Percentiles rank a stretch among this genome's conserved stretches.
Evolutionary conservation across 2,888 invertebrate species (phyloP).

Genomic region (Alviniconcha strummeri): DNA sequence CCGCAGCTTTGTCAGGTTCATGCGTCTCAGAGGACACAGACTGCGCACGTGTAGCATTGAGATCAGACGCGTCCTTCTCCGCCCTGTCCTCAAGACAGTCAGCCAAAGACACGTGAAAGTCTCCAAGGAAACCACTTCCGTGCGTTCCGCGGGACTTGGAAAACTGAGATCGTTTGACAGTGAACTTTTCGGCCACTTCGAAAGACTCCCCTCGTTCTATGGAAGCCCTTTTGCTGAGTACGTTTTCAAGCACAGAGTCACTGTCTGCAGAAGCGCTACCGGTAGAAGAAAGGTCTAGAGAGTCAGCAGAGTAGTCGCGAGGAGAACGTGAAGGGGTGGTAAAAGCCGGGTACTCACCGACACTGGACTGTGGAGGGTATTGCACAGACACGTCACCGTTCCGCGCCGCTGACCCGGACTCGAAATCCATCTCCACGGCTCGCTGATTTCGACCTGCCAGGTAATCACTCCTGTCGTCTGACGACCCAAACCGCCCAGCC

Average conservation of each 20-base stretch:
- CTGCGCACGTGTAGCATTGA: too few species aligned
- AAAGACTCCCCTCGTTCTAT: conserved; percentile 29
- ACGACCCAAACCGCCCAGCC: too few species aligned
- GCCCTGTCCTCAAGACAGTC: not conserved
- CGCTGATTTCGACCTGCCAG: too few species aligned
- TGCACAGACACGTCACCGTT: not conserved
- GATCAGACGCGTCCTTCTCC: not conserved
- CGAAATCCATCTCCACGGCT: too few species aligned
- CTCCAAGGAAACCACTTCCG: not conserved
- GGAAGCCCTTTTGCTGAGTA: not conserved
- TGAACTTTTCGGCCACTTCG: not conserved
- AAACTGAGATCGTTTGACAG: conserved; percentile 20
- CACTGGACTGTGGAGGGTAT: not conserved
- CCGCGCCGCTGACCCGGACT: too few species aligned
- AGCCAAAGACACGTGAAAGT: not conserved
- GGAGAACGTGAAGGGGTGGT: conserved; percentile 4
- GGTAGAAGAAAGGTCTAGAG: not conserved
- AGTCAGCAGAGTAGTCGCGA: not conserved
- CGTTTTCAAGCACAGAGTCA: conserved; percentile 6
- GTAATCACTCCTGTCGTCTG: too few species aligned
- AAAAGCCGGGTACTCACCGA: conserved; percentile 24
- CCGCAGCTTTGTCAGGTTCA: too few species aligned
- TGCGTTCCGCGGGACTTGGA: not conserved
- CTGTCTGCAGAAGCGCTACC: not conserved
- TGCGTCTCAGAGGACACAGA: too few species aligned